Evolutionary conservation across 2,113 vertebrate species (phyloP).

Genomic region (Laticauda colubrina): DNA sequence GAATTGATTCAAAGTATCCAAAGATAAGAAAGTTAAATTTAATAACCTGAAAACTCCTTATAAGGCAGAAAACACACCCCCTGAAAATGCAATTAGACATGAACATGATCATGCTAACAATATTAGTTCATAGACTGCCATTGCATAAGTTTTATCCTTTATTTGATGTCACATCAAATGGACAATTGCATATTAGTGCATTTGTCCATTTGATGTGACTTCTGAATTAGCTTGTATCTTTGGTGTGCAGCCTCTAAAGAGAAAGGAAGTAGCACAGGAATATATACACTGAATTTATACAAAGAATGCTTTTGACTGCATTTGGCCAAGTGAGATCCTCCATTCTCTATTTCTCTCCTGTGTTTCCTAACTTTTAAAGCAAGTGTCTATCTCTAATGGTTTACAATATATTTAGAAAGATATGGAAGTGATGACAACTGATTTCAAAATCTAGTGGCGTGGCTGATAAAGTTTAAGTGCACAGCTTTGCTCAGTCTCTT

Average conservation of each 20-base stretch:
- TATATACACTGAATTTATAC: not conserved
- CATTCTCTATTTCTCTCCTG: not conserved
- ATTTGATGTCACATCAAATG: no score
- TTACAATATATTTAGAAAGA: not conserved
- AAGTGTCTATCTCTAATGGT: not conserved
- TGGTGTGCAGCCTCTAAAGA: rapidly evolving
- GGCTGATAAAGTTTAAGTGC: not conserved
- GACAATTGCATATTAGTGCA: no score
- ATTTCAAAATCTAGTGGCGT: not conserved
- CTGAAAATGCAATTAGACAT: no score
- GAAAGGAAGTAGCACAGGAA: not conserved
- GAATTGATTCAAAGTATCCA: no score
- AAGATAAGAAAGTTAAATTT: no score
- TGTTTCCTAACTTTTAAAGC: not conserved
- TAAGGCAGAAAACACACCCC: no score
- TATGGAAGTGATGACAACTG: not conserved
- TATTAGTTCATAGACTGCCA: not conserved
- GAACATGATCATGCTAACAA: no score
- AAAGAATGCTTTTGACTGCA: not conserved
- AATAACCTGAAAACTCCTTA: no score
- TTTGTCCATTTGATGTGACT: not conserved
- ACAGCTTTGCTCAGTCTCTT: not conserved
- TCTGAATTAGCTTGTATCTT: not conserved
- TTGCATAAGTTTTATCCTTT: not conserved
- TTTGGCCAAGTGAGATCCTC: not conserved